phyloP scores from a whole-genome alignment of 2,888 invertebrate genomes.

The Neria commutata region DNA sequence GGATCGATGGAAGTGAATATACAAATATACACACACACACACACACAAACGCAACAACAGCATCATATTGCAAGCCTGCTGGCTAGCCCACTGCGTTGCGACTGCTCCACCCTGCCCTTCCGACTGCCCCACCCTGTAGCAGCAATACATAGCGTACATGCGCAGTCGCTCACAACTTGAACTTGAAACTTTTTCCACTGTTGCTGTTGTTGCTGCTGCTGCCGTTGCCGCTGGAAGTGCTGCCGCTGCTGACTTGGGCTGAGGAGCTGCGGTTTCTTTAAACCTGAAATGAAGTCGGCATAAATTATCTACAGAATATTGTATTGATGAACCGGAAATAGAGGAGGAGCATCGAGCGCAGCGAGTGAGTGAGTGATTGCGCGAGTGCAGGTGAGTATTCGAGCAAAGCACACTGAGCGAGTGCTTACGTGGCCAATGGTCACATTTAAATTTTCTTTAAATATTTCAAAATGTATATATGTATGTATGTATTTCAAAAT shows the following conservation, averaged over 20 bases:
- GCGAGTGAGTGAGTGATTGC: too few species aligned
- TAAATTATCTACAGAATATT: conserved; percentile 1
- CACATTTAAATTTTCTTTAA: too few species aligned
- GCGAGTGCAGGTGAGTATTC: too few species aligned
- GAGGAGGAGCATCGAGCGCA: too few species aligned
- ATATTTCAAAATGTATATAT: too few species aligned
- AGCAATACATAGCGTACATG: conserved; percentile 49
- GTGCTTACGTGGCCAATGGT: too few species aligned
- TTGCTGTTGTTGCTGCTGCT: conserved; percentile 34
- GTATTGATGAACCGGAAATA: too few species aligned
- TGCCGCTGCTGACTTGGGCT: too few species aligned
- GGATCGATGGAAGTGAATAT: not conserved
- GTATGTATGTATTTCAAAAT: too few species aligned
- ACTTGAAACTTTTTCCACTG: conserved; percentile 54
- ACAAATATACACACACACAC: not conserved
- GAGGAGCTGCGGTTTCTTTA: conserved; percentile 33
- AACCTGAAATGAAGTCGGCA: conserved; percentile 28
- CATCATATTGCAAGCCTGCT: conserved; percentile 26
- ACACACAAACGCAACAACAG: not conserved
- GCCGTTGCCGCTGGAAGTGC: conserved; percentile 13
- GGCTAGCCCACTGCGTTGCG: not conserved
- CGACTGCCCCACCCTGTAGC: conserved; percentile 11
- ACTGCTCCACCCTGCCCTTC: too few species aligned
- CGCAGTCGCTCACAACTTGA: conserved; percentile 59
- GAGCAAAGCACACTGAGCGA: too few species aligned